phyloP scores from a whole-genome alignment of 2,797 vertebrate genomes.

The Hydrocynus forskahlii region DNA sequence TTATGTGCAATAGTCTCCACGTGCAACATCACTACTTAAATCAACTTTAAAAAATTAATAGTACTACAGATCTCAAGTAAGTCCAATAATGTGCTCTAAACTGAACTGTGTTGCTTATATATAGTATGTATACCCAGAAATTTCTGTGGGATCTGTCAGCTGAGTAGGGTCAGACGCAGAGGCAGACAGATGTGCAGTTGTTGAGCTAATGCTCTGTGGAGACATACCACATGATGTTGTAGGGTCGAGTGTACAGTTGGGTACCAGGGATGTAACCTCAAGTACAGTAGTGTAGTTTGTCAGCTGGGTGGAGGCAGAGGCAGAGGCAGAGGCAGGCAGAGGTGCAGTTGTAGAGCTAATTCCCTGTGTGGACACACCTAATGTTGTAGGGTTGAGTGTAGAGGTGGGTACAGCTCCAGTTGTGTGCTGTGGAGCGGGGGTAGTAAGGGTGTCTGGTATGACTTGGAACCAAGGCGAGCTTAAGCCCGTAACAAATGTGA shows the following conservation, averaged over 20 bases:
- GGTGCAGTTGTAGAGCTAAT: background rate
- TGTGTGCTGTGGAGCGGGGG: accelerated
- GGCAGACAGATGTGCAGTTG: background rate
- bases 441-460: background rate
- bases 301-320: background rate
- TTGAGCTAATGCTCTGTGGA: background rate
- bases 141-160: background rate
- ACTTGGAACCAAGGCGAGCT: too few species aligned
- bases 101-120: too few species aligned
- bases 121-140: too few species aligned
- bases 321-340: background rate
- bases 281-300: background rate
- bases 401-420: background rate
- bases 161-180: background rate
- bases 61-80: too few species aligned
- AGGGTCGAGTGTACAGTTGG: background rate
- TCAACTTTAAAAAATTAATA: too few species aligned
- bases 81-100: too few species aligned
- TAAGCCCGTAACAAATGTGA: conserved; percentile 61
- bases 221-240: background rate
- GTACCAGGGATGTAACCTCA: background rate
- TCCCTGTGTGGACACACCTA: too few species aligned
- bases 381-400: background rate
- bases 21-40: too few species aligned
- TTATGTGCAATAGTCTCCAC: too few species aligned